Conservation (phyloP, 2,797 vertebrate species). For the Melanotaenia boesemani region DNA sequence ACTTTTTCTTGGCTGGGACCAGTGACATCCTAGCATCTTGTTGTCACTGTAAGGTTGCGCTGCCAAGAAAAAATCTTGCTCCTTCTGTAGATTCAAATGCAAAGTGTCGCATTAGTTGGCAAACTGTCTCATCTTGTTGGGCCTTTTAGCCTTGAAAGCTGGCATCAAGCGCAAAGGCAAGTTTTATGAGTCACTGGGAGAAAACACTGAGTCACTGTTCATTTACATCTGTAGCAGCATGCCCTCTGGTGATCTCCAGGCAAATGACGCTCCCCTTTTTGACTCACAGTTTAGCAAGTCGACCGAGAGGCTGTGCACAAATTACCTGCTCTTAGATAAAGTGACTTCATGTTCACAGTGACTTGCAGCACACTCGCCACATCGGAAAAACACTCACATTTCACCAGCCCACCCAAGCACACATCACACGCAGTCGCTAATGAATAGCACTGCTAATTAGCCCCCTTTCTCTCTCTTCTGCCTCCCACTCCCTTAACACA, state of each 20-base stretch:
- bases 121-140: conserved; percentile 50
- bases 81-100: conserved; percentile 32
- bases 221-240: conserved; percentile 56
- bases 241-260: conserved; percentile 43
- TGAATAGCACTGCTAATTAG: conserved; percentile 78
- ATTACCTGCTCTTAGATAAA: conserved; percentile 6
- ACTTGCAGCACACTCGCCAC: conserved; percentile 20
- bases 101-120: conserved; percentile 55
- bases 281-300: conserved; percentile 23
- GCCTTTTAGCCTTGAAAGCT: conserved; percentile 69
- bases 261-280: conserved; percentile 27
- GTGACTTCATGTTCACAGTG: not conserved
- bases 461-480: conserved; percentile 61
- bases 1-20: not conserved
- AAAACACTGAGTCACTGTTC: conserved; percentile 64
- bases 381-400: conserved; percentile 50
- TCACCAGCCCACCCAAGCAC: conserved; percentile 63
- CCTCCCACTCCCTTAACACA: conserved; percentile 76
- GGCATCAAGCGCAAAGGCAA: conserved; percentile 57
- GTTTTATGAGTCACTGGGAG: conserved; percentile 61
- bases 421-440: conserved; percentile 64
- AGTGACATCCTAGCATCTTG: conserved; percentile 3
- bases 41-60: conserved; percentile 5
- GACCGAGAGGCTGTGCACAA: not conserved
- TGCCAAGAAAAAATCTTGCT: conserved; percentile 22